A percentile compares a stretch with the other conserved stretches of the same genome.
Conservation (phyloP, 1,140 invertebrate species). For the Pantala flavescens region DNA sequence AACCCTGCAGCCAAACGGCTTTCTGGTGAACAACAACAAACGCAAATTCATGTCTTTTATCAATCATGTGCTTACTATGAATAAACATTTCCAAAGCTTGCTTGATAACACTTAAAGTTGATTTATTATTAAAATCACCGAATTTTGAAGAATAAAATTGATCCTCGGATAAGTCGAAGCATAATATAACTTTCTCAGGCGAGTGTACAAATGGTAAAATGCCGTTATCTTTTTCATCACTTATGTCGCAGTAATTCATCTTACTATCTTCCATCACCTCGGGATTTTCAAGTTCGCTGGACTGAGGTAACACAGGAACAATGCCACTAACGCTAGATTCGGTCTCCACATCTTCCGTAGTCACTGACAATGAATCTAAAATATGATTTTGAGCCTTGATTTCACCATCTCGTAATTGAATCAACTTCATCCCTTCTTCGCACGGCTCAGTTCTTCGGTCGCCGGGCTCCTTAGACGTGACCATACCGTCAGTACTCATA, state of each 20-base stretch:
- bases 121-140: constrained; percentile 43
- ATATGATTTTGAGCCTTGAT: too few relatives aligned
- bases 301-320: too few relatives aligned
- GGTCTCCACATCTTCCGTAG: neutral
- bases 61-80: constrained; percentile 49
- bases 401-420: too few relatives aligned
- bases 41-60: constrained; percentile 54
- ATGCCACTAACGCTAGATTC: neutral
- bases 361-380: neutral
- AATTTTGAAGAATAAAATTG: constrained; percentile 46
- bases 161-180: constrained; percentile 53
- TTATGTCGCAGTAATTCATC: neutral
- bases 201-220: constrained; percentile 42
- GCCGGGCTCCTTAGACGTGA: too few relatives aligned
- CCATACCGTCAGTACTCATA: neutral
- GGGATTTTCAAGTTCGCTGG: neutral
- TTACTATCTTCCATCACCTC: neutral
- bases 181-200: constrained; percentile 52
- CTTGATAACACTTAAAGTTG: constrained; percentile 50
- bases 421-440: too few relatives aligned
- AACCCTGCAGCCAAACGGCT: constrained; percentile 46
- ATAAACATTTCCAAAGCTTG: constrained; percentile 52
- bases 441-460: too few relatives aligned
- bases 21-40: constrained; percentile 46
- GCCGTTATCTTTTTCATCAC: neutral